Conservation (phyloP, 1,140 invertebrate species). For the Leptestheria dahalacensis region DNA sequence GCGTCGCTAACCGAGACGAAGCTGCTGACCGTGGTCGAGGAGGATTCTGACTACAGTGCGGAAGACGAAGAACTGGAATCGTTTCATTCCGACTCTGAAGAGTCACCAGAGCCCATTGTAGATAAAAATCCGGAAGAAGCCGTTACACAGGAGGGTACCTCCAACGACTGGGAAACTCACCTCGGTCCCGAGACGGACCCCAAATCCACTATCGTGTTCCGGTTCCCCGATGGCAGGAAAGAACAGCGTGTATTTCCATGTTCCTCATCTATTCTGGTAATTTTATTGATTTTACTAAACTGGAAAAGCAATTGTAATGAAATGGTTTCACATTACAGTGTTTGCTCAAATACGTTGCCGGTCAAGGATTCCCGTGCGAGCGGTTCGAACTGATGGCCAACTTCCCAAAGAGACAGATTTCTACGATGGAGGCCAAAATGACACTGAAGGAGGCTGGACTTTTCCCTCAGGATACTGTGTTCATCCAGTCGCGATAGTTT, state of each 20-base stretch:
- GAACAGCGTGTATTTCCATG: slow-evolving; percentile 28
- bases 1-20: slow-evolving; percentile 25
- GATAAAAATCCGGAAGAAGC: slow-evolving; percentile 18
- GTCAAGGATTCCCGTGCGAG: slow-evolving; percentile 27
- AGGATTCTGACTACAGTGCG: slow-evolving; percentile 21
- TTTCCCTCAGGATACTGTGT: slow-evolving; percentile 31
- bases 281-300: slow-evolving; percentile 1
- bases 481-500: slow-evolving; percentile 27
- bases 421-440: slow-evolving; percentile 24
- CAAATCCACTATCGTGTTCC: slow-evolving; percentile 26
- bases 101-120: background rate
- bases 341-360: slow-evolving; percentile 26
- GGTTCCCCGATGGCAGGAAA: slow-evolving; percentile 31
- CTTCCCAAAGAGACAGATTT: slow-evolving; percentile 29
- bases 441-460: slow-evolving; percentile 30
- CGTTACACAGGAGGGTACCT: slow-evolving; percentile 28
- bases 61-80: slow-evolving; percentile 5
- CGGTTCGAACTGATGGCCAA: slow-evolving; percentile 33
- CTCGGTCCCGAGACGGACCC: slow-evolving; percentile 24
- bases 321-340: slow-evolving; percentile 23
- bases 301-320: background rate
- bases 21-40: slow-evolving; percentile 13
- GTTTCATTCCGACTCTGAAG: slow-evolving; percentile 11
- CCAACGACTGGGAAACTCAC: slow-evolving; percentile 21
- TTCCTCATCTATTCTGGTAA: slow-evolving; percentile 29